These are phyloP conservation scores for Crotalus tigris DNA, from an alignment of 2,113 vertebrate genomes.

Conservation along the genomic window DNA sequence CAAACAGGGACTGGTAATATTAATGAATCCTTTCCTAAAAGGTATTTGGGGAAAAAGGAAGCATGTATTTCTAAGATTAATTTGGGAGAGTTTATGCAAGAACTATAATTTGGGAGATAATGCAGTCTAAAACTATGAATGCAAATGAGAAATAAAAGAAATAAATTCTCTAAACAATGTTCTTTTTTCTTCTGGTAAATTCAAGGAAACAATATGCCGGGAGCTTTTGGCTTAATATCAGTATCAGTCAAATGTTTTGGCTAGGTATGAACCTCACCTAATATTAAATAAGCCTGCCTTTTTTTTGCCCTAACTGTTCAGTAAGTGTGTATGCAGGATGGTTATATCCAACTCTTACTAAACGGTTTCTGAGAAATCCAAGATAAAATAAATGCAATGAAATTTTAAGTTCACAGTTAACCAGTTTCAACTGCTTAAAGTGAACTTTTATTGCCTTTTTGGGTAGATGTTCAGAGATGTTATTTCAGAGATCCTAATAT, in stretches of 20 bases:
- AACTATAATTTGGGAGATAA: neutral
- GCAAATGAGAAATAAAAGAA: neutral
- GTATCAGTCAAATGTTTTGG: neutral
- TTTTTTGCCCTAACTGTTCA: neutral
- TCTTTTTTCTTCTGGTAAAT: neutral
- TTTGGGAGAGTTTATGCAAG: neutral
- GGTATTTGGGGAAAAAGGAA: neutral
- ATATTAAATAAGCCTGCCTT: neutral
- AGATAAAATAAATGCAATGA: neutral
- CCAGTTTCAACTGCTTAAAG: neutral
- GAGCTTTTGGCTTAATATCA: neutral
- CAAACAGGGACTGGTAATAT: neutral
- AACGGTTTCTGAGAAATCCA: neutral
- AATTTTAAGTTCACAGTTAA: neutral
- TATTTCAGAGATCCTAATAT: neutral
- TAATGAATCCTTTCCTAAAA: neutral
- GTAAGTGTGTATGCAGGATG: neutral
- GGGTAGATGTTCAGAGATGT: neutral
- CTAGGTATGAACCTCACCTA: neutral
- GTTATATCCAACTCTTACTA: neutral
- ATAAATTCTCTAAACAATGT: neutral
- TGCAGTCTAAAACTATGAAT: neutral
- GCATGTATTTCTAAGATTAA: neutral
- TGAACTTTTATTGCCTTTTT: neutral
- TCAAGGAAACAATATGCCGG: neutral